A percentile compares a stretch with the other conserved stretches of the same genome.
phyloP scores from a whole-genome alignment of 2,888 invertebrate genomes.

The Antheraea assamensis region DNA sequence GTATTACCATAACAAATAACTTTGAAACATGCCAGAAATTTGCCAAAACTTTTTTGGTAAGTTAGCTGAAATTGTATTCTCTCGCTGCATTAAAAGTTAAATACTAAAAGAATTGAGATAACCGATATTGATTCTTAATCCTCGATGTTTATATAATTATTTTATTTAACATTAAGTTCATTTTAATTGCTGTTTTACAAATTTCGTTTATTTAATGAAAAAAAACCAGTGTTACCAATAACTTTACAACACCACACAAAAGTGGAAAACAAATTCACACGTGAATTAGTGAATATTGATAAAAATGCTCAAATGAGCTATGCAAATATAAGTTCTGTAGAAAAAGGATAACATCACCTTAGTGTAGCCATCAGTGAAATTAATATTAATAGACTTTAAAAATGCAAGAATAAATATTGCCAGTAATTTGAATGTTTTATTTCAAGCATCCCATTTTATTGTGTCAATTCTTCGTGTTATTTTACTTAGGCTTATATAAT shows the following conservation, averaged over 20 bases:
- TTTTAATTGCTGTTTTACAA: not conserved
- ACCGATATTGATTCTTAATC: no score
- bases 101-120: no score
- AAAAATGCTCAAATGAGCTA: slow-evolving; percentile 1
- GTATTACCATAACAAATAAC: no score
- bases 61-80: no score
- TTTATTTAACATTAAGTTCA: no score
- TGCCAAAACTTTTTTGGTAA: no score
- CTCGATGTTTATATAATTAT: no score
- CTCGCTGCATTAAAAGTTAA: no score
- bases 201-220: not conserved
- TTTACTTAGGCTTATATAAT: no score
- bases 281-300: not conserved
- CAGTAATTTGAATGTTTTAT: not conserved
- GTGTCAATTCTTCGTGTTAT: no score
- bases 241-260: slow-evolving; percentile 24
- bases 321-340: not conserved
- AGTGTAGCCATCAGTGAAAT: not conserved
- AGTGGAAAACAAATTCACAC: not conserved
- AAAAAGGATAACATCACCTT: not conserved
- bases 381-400: slow-evolving; percentile 1
- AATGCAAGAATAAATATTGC: slow-evolving; percentile 2
- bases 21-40: no score
- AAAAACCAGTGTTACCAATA: slow-evolving; percentile 20
- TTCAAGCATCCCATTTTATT: not conserved